A percentile compares a stretch with the other conserved stretches of the same genome.
These are phyloP conservation scores for Plagodis pulveraria DNA, from an alignment of 2,888 invertebrate genomes.

Conservation along the genomic window DNA sequence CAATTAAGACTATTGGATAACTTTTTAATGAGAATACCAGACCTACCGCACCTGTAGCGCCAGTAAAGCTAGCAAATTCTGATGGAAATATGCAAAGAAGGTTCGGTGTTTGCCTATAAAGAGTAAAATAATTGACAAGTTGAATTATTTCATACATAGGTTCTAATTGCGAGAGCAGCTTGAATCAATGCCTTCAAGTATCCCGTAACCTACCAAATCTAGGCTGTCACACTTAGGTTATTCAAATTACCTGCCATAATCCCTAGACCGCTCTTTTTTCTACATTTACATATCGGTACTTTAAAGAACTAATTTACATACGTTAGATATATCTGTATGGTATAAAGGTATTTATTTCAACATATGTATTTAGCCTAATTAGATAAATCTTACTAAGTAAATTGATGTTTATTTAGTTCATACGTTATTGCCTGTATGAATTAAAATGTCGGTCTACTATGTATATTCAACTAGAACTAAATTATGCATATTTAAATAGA, in stretches of 20 bases:
- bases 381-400: conserved; percentile 18
- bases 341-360: conserved; percentile 37
- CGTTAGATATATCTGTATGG: conserved; percentile 28
- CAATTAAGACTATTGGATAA: conserved; percentile 1
- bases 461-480: conserved; percentile 3
- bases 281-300: conserved; percentile 35
- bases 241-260: conserved; percentile 36
- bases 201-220: conserved; percentile 31
- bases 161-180: conserved; percentile 33
- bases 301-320: conserved; percentile 39
- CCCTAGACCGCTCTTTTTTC: conserved; percentile 35
- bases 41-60: conserved; percentile 18
- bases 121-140: conserved; percentile 38
- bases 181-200: conserved; percentile 33
- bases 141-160: conserved; percentile 38
- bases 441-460: conserved; percentile 10
- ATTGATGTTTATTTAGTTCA: conserved; percentile 22
- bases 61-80: conserved; percentile 9
- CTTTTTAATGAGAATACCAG: conserved; percentile 9
- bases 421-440: conserved; percentile 11
- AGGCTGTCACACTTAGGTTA: conserved; percentile 30
- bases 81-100: conserved; percentile 24
- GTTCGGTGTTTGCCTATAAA: conserved; percentile 17
- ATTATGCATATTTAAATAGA: conserved; percentile 2
- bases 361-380: conserved; percentile 32